phyloP scores from a whole-genome alignment of 2,797 vertebrate genomes.

The Mastacembelus armatus region DNA sequence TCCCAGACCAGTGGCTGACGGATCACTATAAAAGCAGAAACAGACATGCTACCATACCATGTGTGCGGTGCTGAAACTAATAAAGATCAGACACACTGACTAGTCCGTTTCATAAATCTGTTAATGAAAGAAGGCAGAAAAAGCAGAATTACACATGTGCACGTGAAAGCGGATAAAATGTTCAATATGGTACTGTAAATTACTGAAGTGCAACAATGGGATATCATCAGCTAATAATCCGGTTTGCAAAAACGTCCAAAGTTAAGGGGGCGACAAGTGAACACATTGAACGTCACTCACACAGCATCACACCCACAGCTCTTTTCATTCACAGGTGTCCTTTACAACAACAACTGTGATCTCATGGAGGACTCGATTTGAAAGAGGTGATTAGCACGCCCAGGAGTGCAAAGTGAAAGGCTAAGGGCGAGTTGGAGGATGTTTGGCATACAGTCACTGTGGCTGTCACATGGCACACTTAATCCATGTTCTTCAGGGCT shows the following conservation, averaged over 20 bases:
- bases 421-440: conserved; percentile 50
- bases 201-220: conserved; percentile 49
- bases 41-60: conserved; percentile 45
- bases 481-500: conserved; percentile 62
- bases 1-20: conserved; percentile 30
- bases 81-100: conserved; percentile 62
- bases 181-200: conserved; percentile 56
- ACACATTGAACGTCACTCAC: conserved; percentile 51
- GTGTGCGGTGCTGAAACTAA: conserved; percentile 52
- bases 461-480: conserved; percentile 66
- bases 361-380: conserved; percentile 55
- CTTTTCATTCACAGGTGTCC: conserved; percentile 55
- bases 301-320: conserved; percentile 60
- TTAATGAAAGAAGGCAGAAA: conserved; percentile 57
- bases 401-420: conserved; percentile 64
- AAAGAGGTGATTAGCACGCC: conserved; percentile 64
- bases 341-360: conserved; percentile 65
- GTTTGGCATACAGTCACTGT: conserved; percentile 67
- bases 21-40: conserved; percentile 50
- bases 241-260: conserved; percentile 43
- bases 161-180: conserved; percentile 60
- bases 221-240: conserved; percentile 53
- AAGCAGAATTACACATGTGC: conserved; percentile 51
- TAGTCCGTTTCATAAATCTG: conserved; percentile 63
- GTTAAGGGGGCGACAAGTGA: conserved; percentile 49